These are phyloP conservation scores for Canis aureus DNA, from an alignment of 2,113 vertebrate species.

Conservation along the genomic window DNA sequence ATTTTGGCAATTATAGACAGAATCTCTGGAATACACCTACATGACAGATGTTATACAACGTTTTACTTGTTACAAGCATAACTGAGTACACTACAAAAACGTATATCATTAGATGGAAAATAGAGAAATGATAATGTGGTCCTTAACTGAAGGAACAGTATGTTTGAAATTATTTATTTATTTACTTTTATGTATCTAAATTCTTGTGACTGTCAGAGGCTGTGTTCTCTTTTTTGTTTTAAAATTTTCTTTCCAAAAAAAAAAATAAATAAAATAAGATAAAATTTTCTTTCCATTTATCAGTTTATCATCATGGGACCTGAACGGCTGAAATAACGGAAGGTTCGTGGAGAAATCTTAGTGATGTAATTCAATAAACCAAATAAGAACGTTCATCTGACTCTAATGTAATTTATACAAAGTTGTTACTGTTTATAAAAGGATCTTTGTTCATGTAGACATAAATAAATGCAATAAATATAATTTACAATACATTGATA, in stretches of 20 bases:
- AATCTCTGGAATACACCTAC: background rate
- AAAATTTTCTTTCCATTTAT: background rate
- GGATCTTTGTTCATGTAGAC: background rate
- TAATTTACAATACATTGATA: background rate
- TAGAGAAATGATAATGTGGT: background rate
- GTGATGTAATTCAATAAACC: background rate
- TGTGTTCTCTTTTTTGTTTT: background rate
- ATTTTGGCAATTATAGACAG: constrained; percentile 2
- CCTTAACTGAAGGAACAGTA: background rate
- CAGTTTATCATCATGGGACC: background rate
- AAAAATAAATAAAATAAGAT: too few relatives aligned
- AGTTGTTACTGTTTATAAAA: background rate
- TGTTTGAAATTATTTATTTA: background rate
- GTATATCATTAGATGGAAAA: background rate
- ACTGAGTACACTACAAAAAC: background rate
- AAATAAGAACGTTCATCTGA: background rate
- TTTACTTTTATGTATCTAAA: background rate
- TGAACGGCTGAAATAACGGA: background rate
- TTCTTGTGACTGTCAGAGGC: background rate
- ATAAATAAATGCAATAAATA: background rate
- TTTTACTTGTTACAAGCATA: background rate
- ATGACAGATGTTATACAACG: background rate
- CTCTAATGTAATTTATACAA: background rate
- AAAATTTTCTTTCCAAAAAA: background rate
- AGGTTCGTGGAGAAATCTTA: background rate